Conservation (phyloP, 2,888 invertebrate species). For the Drosophila testacea region DNA sequence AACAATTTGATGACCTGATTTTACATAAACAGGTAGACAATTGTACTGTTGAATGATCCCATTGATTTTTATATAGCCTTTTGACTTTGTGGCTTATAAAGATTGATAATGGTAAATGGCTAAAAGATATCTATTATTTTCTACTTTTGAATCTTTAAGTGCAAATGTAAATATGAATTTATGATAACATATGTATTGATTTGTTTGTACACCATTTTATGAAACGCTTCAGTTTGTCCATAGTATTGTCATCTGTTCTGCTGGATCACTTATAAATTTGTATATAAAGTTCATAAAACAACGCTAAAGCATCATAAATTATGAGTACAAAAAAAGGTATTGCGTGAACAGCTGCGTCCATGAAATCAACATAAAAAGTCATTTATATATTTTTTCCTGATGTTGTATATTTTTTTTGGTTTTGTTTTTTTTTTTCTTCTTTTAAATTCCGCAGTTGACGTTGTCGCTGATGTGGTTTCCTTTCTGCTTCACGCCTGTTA, state of each 20-base stretch:
- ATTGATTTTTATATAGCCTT: no score
- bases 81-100: no score
- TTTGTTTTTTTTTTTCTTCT: conserved; percentile 22
- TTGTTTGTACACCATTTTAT: background rate
- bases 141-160: no score
- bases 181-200: conserved; percentile 14
- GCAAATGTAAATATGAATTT: background rate
- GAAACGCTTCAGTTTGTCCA: background rate
- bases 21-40: no score
- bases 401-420: conserved; percentile 11
- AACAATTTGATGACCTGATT: background rate
- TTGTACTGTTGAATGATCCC: no score
- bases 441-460: conserved; percentile 62
- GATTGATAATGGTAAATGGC: no score
- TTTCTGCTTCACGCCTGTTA: conserved; percentile 73
- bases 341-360: conserved; percentile 73
- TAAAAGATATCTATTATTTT: no score
- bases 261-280: conserved; percentile 62
- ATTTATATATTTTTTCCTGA: conserved; percentile 67
- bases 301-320: conserved; percentile 71
- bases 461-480: conserved; percentile 42
- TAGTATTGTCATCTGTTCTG: conserved; percentile 1
- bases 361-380: conserved; percentile 81
- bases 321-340: conserved; percentile 43
- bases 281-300: conserved; percentile 73